Conservation (phyloP, 2,797 vertebrate species). For the Trematomus bernacchii region DNA sequence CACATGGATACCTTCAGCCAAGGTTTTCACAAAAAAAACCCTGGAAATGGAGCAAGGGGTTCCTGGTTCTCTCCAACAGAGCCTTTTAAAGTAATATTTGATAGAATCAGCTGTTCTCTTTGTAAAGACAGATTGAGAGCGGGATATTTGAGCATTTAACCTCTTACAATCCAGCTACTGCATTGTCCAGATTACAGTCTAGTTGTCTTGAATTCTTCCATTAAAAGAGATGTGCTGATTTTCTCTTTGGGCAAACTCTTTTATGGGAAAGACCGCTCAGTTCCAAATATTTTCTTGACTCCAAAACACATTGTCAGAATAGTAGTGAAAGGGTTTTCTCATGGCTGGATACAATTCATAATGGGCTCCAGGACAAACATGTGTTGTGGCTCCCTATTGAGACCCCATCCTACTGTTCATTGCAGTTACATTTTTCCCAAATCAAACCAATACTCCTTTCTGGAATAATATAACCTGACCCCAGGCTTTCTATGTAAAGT, state of each 20-base stretch:
- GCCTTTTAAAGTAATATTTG: conserved; percentile 73
- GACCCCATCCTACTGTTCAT: too few relatives aligned
- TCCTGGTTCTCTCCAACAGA: conserved; percentile 32
- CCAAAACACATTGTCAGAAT: not conserved
- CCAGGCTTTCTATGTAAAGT: too few relatives aligned
- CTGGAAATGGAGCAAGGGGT: conserved; percentile 23
- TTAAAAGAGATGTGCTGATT: not conserved
- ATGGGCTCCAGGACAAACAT: too few relatives aligned
- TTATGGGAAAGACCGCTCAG: not conserved
- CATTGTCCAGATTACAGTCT: not conserved
- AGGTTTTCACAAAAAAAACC: conserved; percentile 55
- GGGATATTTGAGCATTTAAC: not conserved
- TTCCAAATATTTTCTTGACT: not conserved
- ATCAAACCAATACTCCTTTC: too few relatives aligned
- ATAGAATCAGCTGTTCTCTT: conserved; percentile 39
- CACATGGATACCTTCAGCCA: conserved; percentile 61
- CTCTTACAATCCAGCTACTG: not conserved
- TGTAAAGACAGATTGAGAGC: conserved; percentile 26
- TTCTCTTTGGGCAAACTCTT: not conserved
- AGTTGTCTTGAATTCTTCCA: not conserved
- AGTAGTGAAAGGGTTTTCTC: too few relatives aligned
- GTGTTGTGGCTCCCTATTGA: too few relatives aligned
- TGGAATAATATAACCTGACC: too few relatives aligned
- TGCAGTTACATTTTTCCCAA: too few relatives aligned
- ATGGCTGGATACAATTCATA: too few relatives aligned